Evolutionary conservation across 2,113 vertebrate species (phyloP).

Genomic region (Hemiprocne comata): DNA sequence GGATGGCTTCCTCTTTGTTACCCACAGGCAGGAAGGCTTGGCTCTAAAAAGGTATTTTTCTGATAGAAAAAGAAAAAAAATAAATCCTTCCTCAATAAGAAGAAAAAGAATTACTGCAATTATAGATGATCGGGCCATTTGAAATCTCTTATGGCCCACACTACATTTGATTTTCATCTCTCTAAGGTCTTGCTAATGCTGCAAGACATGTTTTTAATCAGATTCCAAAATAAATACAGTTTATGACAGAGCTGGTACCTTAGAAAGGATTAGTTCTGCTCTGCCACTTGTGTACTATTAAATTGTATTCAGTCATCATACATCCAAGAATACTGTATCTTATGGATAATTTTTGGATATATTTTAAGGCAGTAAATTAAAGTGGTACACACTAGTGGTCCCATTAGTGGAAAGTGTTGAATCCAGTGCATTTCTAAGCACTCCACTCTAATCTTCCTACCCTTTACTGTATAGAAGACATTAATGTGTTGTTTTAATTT

Average conservation of each 20-base stretch:
- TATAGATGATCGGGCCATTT: not conserved
- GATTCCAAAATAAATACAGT: conserved; percentile 40
- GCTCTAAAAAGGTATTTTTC: not conserved
- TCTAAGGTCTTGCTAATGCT: conserved; percentile 15
- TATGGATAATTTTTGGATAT: not conserved
- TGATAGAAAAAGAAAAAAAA: not conserved
- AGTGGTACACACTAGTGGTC: conserved; percentile 13
- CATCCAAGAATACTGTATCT: not conserved
- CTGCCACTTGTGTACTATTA: not conserved
- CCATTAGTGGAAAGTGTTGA: conserved; percentile 28
- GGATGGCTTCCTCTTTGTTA: not conserved
- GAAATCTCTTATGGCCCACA: not conserved
- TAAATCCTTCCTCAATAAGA: not conserved
- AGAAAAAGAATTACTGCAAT: not conserved
- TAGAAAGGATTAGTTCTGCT: conserved; percentile 44
- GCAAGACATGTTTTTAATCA: conserved; percentile 39
- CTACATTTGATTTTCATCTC: conserved; percentile 6
- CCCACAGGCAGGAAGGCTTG: not conserved
- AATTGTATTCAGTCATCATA: not conserved
- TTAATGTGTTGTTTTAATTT: conserved; percentile 61
- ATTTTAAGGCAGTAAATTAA: not conserved
- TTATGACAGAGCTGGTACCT: not conserved
- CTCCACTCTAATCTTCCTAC: not conserved
- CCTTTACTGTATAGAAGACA: not conserved
- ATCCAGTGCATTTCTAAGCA: conserved; percentile 26